Conservation (phyloP, 2,888 invertebrate species). For the Napeogenes sylphis region DNA sequence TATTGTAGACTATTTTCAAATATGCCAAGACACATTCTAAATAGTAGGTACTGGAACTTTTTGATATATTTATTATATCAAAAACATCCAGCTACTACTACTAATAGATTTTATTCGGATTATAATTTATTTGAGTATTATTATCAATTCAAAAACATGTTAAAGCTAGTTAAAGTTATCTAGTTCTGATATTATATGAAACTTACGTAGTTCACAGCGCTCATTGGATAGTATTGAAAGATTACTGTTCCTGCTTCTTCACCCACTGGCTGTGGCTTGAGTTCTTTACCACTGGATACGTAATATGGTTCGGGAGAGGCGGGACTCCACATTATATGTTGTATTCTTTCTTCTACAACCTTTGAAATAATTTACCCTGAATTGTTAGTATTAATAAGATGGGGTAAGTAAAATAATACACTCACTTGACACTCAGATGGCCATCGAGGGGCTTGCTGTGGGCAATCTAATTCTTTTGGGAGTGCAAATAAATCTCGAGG, state of each 20-base stretch:
- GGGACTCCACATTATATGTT: slow-evolving; percentile 86
- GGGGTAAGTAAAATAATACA: neutral
- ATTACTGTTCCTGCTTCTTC: slow-evolving; percentile 91
- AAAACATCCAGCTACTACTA: too few species aligned
- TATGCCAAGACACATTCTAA: too few species aligned
- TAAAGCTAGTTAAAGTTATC: neutral
- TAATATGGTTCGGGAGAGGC: slow-evolving; percentile 89
- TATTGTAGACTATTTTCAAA: too few species aligned
- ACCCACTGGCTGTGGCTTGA: slow-evolving; percentile 89
- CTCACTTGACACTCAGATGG: slow-evolving; percentile 92
- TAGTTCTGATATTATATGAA: neutral
- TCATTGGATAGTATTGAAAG: slow-evolving; percentile 90
- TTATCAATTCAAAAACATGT: neutral
- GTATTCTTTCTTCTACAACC: slow-evolving; percentile 89
- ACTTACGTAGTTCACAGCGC: slow-evolving; percentile 92
- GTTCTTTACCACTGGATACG: slow-evolving; percentile 85
- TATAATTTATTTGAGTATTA: neutral
- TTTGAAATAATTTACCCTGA: slow-evolving; percentile 44
- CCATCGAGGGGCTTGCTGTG: slow-evolving; percentile 90
- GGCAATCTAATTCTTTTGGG: slow-evolving; percentile 82
- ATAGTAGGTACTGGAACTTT: too few species aligned
- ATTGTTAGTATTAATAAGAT: neutral
- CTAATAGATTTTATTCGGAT: too few species aligned
- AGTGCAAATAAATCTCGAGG: slow-evolving; percentile 84
- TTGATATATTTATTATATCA: too few species aligned